Percentiles rank a stretch among this genome's conserved stretches.
Evolutionary conservation across 2,113 vertebrate species (phyloP).

Genomic region (Kryptolebias marmoratus): DNA sequence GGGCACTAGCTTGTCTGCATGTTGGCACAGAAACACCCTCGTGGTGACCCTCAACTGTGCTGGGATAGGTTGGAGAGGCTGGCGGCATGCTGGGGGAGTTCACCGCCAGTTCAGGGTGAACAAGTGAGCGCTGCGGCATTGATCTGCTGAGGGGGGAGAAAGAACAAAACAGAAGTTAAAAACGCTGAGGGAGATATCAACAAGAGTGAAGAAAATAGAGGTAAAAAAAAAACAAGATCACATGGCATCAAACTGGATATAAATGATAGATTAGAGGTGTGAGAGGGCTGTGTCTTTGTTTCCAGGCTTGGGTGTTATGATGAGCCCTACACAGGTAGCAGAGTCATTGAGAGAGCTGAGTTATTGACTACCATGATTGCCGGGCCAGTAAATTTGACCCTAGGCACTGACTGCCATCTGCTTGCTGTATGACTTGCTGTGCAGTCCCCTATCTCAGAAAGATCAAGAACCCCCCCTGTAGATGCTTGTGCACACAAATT

Average conservation of each 20-base stretch:
- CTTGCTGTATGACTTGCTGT: constrained; percentile 66
- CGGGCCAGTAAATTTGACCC: constrained; percentile 84
- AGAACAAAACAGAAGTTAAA: constrained; percentile 64
- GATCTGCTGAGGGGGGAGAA: constrained; percentile 74
- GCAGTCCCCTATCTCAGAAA: constrained; percentile 47
- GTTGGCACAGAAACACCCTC: constrained; percentile 78
- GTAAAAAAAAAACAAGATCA: constrained; percentile 57
- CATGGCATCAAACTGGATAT: constrained; percentile 76
- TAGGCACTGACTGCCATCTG: constrained; percentile 72
- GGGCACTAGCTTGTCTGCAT: constrained; percentile 78
- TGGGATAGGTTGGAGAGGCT: constrained; percentile 77
- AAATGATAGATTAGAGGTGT: constrained; percentile 86
- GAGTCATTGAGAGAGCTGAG: constrained; percentile 68
- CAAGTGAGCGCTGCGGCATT: constrained; percentile 76
- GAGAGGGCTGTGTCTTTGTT: constrained; percentile 75
- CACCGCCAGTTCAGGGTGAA: constrained; percentile 78
- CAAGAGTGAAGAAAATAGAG: constrained; percentile 53
- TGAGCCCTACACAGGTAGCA: constrained; percentile 78
- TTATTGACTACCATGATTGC: constrained; percentile 86
- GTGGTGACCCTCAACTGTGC: constrained; percentile 71
- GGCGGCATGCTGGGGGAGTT: constrained; percentile 66
- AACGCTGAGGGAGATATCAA: constrained; percentile 54
- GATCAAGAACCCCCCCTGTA: constrained; percentile 38
- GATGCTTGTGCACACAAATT: constrained; percentile 52
- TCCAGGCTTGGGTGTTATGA: constrained; percentile 63